Base-by-base conservation (phyloP, 2,888 invertebrate genomes). In the Panzeria rudis region DNA sequence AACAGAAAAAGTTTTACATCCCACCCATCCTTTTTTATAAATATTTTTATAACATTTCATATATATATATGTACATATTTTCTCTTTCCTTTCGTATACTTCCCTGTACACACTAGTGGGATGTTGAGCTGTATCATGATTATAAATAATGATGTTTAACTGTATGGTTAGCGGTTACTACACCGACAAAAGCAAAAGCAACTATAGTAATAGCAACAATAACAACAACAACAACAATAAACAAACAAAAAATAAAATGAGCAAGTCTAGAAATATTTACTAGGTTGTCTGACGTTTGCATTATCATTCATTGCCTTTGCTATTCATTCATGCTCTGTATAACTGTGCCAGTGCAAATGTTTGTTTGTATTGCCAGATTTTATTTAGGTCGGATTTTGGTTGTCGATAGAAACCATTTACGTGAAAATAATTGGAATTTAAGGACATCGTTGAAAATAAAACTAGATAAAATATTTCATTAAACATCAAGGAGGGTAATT, bases 131-230 rank as follows among this genome's bases (percentile, higher is more conserved):
- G 25, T 29, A 61, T 61, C 71, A 61, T 72, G 61, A 80, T 84
- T 59, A 76, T 76, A 62, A 23, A 50, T 73, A 78, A 75, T 50
- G 73, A 81, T 73, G 68, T 69, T 81, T 52, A 77, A 69, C 68
- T 80, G 15, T 71, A 66, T 41, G 73, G 59, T 73, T 73, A 69
- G 77, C 50, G 77, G 68, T 84, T 73, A 61, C 68, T 68, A 20
- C 23, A 41, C 17, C 52, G n/a, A 25, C 35, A 72, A 35, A n/a
- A 52, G 6, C 61, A 77, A 38, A 5, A 50, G 15, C 50, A 62
- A 29, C 32, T 15, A 29, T 8, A 38, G 11, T n/a, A 38, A 52
- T 15, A 38, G 20, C 44, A 47, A 15, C 17, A 15, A 25, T 0
- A 56, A 13, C 3, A 66, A 3, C 20, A 64, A 6, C 29, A 59